These are phyloP conservation scores for Acanthis flammea DNA, from an alignment of 2,797 vertebrate species.

Conservation along the genomic window DNA sequence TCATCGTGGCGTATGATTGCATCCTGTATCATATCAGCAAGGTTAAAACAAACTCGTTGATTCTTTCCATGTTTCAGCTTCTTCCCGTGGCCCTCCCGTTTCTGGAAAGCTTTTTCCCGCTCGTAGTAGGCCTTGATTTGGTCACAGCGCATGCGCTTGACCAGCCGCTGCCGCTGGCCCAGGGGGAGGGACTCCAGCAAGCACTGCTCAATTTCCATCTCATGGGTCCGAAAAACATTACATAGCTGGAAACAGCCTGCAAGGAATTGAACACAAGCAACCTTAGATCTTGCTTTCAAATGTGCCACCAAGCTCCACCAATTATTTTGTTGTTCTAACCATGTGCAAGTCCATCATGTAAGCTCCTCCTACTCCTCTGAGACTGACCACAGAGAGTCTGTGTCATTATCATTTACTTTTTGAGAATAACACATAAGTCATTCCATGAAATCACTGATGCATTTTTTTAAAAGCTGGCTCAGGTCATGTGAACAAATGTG, in stretches of 20 bases:
- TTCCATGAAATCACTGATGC: not conserved
- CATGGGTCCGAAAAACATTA: slow-evolving; percentile 92
- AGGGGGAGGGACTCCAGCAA: slow-evolving; percentile 95
- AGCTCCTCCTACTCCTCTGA: rapidly evolving
- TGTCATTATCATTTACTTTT: not conserved
- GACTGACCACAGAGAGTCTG: not conserved
- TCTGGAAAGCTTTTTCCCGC: slow-evolving; percentile 85
- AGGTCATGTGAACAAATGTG: not conserved
- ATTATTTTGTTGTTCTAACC: not conserved
- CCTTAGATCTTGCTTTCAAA: not conserved
- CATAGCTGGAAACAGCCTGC: slow-evolving; percentile 98
- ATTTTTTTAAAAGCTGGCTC: not conserved
- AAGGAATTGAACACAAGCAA: not conserved
- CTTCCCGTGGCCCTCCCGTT: slow-evolving; percentile 76
- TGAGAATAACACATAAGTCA: not conserved
- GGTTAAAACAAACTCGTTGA: slow-evolving; percentile 79
- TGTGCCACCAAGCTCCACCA: not conserved
- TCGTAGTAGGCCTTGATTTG: slow-evolving; percentile 93
- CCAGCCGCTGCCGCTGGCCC: slow-evolving; percentile 91
- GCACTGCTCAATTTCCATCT: slow-evolving; percentile 99
- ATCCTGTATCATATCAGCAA: slow-evolving; percentile 83
- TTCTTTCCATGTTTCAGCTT: slow-evolving; percentile 75
- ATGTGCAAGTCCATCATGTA: rapidly evolving
- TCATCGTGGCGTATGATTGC: slow-evolving; percentile 87
- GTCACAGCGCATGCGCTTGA: slow-evolving; percentile 93